These are phyloP conservation scores for Panulirus ornatus DNA, from an alignment of 1,140 invertebrate species.

Conservation along the genomic window DNA sequence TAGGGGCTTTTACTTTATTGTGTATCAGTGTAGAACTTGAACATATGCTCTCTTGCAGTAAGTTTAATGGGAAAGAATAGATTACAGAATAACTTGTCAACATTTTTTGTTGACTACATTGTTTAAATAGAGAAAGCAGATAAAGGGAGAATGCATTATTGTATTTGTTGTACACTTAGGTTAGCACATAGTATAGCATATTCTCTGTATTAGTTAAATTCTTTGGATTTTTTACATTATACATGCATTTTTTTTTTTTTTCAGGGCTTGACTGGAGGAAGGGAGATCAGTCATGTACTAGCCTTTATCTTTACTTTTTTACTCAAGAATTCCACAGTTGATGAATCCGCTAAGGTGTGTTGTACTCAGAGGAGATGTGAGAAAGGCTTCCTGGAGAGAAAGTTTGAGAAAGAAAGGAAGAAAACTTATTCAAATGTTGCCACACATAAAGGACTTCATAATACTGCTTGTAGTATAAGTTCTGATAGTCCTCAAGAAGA, in stretches of 20 bases:
- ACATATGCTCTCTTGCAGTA: too few relatives aligned
- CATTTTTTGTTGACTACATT: too few relatives aligned
- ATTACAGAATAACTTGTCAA: too few relatives aligned
- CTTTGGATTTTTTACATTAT: not conserved
- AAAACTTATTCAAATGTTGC: not conserved
- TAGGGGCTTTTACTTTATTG: too few relatives aligned
- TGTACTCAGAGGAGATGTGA: not conserved
- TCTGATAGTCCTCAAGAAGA: not conserved
- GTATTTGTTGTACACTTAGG: too few relatives aligned
- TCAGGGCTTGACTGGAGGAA: slow-evolving; percentile 63
- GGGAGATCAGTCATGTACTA: slow-evolving; percentile 62
- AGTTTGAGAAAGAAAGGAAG: not conserved
- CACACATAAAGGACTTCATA: not conserved
- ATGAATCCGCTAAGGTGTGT: not conserved
- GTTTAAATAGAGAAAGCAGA: too few relatives aligned
- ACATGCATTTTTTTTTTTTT: slow-evolving; percentile 35
- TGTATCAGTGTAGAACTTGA: too few relatives aligned
- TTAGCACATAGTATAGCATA: too few relatives aligned
- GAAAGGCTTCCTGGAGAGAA: not conserved
- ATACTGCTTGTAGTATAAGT: not conserved
- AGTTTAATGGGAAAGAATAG: too few relatives aligned
- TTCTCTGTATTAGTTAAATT: too few relatives aligned
- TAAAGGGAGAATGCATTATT: too few relatives aligned
- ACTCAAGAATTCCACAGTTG: slow-evolving; percentile 45
- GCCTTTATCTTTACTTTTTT: slow-evolving; percentile 59